phyloP scores from a whole-genome alignment of 1,140 invertebrate species.

The Drosophila pruinosa region DNA sequence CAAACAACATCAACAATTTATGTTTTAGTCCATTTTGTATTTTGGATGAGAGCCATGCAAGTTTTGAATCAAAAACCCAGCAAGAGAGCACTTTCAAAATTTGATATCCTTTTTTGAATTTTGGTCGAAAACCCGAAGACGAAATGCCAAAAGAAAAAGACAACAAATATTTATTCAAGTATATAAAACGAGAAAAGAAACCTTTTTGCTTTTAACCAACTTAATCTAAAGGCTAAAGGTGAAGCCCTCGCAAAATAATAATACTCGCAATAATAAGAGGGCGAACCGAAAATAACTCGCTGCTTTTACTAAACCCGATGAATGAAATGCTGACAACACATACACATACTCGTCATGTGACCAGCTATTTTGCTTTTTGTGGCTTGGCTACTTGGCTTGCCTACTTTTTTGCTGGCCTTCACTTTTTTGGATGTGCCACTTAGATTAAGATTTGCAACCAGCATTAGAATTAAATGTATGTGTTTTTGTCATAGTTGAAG shows the following conservation, averaged over 20 bases:
- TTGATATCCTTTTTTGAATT: slow-evolving; percentile 33
- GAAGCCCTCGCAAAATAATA: neutral
- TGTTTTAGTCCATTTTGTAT: slow-evolving; percentile 25
- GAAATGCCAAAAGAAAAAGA: slow-evolving; percentile 8
- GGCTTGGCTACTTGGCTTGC: slow-evolving; percentile 36
- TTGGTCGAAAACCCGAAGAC: slow-evolving; percentile 16
- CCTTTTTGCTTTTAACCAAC: slow-evolving; percentile 10
- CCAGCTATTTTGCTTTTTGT: slow-evolving; percentile 67
- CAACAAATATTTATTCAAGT: slow-evolving; percentile 8
- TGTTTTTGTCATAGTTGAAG: slow-evolving; percentile 22
- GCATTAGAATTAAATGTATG: neutral
- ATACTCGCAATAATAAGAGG: neutral
- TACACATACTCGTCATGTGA: neutral
- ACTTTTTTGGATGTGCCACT: slow-evolving; percentile 13
- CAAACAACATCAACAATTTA: neutral
- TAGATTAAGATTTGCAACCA: slow-evolving; percentile 21
- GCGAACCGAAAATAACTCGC: slow-evolving; percentile 40
- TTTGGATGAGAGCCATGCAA: slow-evolving; percentile 50
- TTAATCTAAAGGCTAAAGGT: slow-evolving; percentile 26
- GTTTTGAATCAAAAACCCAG: slow-evolving; percentile 34
- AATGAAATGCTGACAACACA: neutral
- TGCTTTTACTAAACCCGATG: slow-evolving; percentile 47
- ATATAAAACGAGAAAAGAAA: slow-evolving; percentile 14
- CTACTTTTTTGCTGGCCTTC: slow-evolving; percentile 42
- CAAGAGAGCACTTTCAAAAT: slow-evolving; percentile 46